Percentiles rank a stretch among this genome's conserved stretches.
Evolutionary conservation across 1,140 invertebrate genomes (phyloP).

Genomic region (Nasonia longicornis): DNA sequence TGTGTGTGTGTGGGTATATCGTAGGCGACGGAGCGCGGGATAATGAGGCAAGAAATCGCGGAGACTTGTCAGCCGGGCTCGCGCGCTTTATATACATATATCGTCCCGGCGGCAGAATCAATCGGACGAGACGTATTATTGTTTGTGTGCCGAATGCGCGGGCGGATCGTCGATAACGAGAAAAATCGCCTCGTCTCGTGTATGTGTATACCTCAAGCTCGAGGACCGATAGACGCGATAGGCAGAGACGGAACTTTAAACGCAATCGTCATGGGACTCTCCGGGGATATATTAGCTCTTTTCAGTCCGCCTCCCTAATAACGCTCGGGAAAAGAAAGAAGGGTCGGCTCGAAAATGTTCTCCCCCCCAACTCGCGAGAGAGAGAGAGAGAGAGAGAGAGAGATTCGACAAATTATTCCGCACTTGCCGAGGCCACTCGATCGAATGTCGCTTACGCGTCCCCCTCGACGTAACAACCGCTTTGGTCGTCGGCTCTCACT

Average conservation of each 20-base stretch:
- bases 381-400: neutral
- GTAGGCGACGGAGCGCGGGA: too few relatives aligned
- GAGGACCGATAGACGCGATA: neutral
- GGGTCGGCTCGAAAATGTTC: neutral
- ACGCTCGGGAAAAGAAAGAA: neutral
- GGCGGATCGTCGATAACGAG: neutral
- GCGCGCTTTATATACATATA: neutral
- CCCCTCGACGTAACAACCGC: neutral
- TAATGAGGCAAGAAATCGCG: too few relatives aligned
- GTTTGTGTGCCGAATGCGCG: neutral
- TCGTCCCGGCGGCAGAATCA: neutral
- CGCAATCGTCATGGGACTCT: conserved; percentile 9
- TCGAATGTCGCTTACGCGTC: conserved; percentile 40
- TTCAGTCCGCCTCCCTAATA: neutral
- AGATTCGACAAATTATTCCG: conserved; percentile 53
- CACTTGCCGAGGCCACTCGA: conserved; percentile 39
- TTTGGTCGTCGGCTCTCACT: neutral
- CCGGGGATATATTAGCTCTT: conserved; percentile 39
- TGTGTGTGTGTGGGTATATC: too few relatives aligned
- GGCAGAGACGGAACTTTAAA: neutral
- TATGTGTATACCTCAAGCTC: too few relatives aligned
- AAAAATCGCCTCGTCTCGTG: neutral
- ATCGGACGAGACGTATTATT: neutral
- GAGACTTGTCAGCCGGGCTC: too few relatives aligned
- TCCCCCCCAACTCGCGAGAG: conserved; percentile 22